These are phyloP conservation scores for Mugil cephalus DNA, from an alignment of 2,113 vertebrate genomes.

Conservation along the genomic window DNA sequence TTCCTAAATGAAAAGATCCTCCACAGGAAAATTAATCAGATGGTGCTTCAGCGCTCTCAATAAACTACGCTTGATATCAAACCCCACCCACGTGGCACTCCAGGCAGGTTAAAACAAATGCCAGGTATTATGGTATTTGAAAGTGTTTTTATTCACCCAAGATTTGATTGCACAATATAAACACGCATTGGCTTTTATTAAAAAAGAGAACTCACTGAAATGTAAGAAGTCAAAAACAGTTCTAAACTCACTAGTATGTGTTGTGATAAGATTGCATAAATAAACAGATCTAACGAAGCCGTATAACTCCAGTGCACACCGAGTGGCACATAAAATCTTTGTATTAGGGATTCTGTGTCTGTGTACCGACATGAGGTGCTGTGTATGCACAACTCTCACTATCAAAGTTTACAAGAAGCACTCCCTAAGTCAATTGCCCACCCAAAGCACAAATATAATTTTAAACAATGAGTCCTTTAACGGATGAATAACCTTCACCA, in stretches of 20 bases:
- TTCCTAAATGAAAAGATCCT: too few species aligned
- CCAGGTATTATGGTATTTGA: conserved; percentile 7
- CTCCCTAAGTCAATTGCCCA: too few species aligned
- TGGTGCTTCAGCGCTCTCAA: background rate
- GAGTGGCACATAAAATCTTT: background rate
- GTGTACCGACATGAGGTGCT: background rate
- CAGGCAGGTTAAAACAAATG: conserved; percentile 50
- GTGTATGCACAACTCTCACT: background rate
- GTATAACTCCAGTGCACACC: background rate
- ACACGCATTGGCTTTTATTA: background rate
- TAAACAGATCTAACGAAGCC: too few species aligned
- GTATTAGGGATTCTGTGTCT: background rate
- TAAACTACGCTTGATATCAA: background rate
- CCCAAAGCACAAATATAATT: too few species aligned
- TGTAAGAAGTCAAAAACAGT: too few species aligned
- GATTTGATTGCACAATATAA: background rate
- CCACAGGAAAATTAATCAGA: background rate
- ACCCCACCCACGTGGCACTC: background rate
- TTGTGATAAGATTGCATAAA: too few species aligned
- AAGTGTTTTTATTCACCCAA: background rate
- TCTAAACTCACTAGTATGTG: too few species aligned
- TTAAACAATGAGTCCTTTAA: too few species aligned
- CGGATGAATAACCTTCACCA: too few species aligned
- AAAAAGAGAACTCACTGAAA: background rate
- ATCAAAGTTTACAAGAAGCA: background rate